Evolutionary conservation across 2,113 vertebrate genomes (phyloP).

Genomic region (Nerophis ophidion): DNA sequence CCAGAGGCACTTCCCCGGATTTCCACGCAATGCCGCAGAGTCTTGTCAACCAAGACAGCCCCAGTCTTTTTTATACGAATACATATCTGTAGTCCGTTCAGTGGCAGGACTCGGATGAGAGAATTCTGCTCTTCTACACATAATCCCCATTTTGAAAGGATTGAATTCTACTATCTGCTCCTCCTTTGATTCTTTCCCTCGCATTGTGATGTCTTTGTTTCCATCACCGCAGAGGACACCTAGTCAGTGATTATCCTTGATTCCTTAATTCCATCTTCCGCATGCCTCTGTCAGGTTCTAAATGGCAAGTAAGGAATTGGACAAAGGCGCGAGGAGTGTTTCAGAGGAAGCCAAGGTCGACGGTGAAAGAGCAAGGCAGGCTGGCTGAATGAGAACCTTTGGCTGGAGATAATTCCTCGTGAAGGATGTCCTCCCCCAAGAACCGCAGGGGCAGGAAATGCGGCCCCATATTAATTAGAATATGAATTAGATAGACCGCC

Average conservation of each 20-base stretch:
- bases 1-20: too few species aligned
- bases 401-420: constrained; percentile 56
- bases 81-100: background rate
- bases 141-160: constrained; percentile 22
- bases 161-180: constrained; percentile 19
- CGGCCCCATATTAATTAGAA: constrained; percentile 70
- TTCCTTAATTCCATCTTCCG: constrained; percentile 13
- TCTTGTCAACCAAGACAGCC: too few species aligned
- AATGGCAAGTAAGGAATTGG: constrained; percentile 26
- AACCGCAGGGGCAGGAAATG: constrained; percentile 54
- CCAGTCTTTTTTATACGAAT: too few species aligned
- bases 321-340: constrained; percentile 30
- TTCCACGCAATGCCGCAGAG: too few species aligned
- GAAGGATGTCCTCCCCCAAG: constrained; percentile 59
- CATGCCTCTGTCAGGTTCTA: constrained; percentile 14
- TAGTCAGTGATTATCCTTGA: constrained; percentile 3
- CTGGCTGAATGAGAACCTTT: constrained; percentile 44
- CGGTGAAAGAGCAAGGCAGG: constrained; percentile 30
- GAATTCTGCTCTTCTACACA: constrained; percentile 11
- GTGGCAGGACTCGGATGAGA: constrained; percentile 8
- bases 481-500: constrained; percentile 64
- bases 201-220: constrained; percentile 13
- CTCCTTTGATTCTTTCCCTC: constrained; percentile 10
- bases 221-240: constrained; percentile 1
- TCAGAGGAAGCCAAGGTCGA: constrained; percentile 17